Conservation (phyloP, 2,888 invertebrate species). For the Lasioglossum villosulum region DNA sequence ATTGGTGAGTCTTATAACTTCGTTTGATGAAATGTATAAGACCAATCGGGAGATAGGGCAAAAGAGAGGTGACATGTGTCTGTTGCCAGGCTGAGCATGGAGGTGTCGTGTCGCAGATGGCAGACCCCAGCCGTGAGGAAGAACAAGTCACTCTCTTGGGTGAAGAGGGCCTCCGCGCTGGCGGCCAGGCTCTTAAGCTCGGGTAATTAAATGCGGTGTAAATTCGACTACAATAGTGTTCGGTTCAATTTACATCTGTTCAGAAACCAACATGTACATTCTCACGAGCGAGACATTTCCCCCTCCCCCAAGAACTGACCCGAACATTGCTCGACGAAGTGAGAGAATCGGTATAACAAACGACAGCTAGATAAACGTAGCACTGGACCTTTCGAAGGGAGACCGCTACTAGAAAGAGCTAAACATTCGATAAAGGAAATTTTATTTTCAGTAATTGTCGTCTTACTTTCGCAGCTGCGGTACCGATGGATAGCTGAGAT, state of each 20-base stretch:
- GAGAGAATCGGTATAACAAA: background rate
- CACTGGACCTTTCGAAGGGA: background rate
- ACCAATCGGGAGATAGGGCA: conserved; percentile 80
- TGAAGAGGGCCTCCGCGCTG: conserved; percentile 97
- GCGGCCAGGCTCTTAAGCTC: conserved; percentile 98
- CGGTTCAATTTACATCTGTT: conserved; percentile 1
- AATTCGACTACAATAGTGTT: conserved; percentile 59
- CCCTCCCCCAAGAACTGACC: background rate
- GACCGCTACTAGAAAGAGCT: background rate
- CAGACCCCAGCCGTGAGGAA: conserved; percentile 97
- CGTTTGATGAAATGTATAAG: conserved; percentile 52
- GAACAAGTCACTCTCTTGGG: conserved; percentile 98
- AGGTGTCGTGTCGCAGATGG: conserved; percentile 94
- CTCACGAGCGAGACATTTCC: background rate
- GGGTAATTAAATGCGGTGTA: conserved; percentile 91
- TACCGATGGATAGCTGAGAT: background rate
- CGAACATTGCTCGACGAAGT: background rate
- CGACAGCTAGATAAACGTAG: background rate
- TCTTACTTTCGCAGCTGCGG: background rate
- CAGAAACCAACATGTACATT: background rate
- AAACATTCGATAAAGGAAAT: background rate
- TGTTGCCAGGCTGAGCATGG: conserved; percentile 90
- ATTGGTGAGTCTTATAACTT: conserved; percentile 50
- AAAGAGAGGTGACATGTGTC: conserved; percentile 85
- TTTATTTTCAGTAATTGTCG: background rate